These are phyloP conservation scores for Plecturocebus donacophilus DNA, from an alignment of 2,113 vertebrate genomes.

Conservation along the genomic window DNA sequence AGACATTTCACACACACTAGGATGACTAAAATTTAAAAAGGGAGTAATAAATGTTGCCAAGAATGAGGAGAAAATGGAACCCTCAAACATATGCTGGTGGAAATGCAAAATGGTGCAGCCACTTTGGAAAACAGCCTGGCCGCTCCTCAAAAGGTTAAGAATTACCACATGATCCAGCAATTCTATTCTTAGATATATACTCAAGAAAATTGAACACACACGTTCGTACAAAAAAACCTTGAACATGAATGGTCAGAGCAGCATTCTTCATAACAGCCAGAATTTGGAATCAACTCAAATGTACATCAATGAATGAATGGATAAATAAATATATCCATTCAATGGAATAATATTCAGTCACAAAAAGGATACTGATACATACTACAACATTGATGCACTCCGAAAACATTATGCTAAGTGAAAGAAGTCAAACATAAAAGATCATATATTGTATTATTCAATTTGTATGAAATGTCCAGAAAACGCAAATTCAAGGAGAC, in stretches of 20 bases:
- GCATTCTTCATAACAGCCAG: neutral
- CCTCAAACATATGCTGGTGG: neutral
- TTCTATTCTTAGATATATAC: neutral
- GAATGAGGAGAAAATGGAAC: neutral
- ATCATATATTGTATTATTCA: neutral
- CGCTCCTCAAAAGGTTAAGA: neutral
- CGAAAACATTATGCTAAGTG: neutral
- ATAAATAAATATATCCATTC: neutral
- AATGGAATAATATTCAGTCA: neutral
- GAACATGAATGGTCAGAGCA: neutral
- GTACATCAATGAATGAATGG: neutral
- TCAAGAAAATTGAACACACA: neutral
- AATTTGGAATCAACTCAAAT: neutral
- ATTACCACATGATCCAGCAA: neutral
- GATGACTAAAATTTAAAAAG: neutral
- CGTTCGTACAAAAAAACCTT: neutral
- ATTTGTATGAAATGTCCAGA: neutral
- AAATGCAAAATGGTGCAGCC: neutral
- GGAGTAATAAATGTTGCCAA: neutral
- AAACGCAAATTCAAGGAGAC: neutral
- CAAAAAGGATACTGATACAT: neutral
- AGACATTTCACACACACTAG: neutral
- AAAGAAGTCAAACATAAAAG: slow-evolving; percentile 37
- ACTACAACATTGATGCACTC: neutral
- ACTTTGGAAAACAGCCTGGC: neutral